Evolutionary conservation across 2,113 vertebrate species (phyloP).

Genomic region (Papio anubis): DNA sequence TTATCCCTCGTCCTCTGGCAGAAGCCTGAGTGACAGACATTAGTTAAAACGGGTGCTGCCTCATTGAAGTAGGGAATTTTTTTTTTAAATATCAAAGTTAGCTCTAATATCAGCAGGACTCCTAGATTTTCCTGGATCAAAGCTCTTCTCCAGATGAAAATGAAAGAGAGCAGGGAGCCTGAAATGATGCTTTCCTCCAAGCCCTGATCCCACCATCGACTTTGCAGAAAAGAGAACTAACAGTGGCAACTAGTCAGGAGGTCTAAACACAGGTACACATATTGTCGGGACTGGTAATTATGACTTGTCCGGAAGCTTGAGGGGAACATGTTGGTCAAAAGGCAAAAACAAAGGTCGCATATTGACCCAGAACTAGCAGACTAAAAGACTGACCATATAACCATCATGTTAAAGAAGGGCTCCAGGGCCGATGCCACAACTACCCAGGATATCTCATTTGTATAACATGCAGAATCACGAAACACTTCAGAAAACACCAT

Average conservation of each 20-base stretch:
- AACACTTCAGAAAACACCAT: not conserved
- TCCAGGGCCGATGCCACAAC: not conserved
- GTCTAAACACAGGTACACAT: not conserved
- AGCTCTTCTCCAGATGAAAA: conserved; percentile 48
- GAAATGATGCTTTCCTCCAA: conserved; percentile 30
- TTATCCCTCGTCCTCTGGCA: not conserved
- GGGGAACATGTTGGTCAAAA: not conserved
- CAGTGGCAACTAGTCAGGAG: not conserved
- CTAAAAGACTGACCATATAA: not conserved
- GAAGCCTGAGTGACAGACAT: conserved; percentile 7
- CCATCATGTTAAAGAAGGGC: not conserved
- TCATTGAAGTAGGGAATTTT: conserved; percentile 2
- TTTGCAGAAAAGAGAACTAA: conserved; percentile 13
- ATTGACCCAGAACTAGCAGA: not conserved
- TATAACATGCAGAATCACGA: not conserved
- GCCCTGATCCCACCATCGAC: not conserved
- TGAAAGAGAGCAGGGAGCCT: not conserved
- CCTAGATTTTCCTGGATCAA: conserved; percentile 27
- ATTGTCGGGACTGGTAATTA: not conserved
- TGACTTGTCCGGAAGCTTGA: not conserved
- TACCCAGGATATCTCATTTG: not conserved
- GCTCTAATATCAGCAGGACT: conserved; percentile 47
- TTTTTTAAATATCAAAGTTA: conserved; percentile 37
- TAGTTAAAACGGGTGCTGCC: conserved; percentile 44
- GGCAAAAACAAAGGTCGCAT: not conserved